A percentile compares a stretch with the other conserved stretches of the same genome.
Conservation (phyloP, 2,888 invertebrate species). For the Hoplodrina blanda region DNA sequence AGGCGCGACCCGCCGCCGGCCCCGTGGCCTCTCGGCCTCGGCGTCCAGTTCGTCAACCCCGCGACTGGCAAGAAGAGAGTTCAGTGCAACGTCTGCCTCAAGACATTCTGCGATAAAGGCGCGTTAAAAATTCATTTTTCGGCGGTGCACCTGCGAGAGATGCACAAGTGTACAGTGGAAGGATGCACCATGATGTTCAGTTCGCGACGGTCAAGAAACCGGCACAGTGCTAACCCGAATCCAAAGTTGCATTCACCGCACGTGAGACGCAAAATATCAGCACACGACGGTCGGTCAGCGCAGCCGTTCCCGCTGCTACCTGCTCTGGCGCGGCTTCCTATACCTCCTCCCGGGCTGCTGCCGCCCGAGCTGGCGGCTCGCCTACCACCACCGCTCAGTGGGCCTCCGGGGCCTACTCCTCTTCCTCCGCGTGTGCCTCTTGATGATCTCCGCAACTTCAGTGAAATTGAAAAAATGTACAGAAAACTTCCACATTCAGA, state of each 20-base stretch:
- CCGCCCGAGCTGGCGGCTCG: constrained; percentile 91
- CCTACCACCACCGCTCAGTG: constrained; percentile 78
- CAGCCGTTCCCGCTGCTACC: constrained; percentile 94
- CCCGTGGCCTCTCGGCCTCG: constrained; percentile 95
- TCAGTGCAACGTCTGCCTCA: constrained; percentile 98
- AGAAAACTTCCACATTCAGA: constrained; percentile 84
- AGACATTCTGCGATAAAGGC: constrained; percentile 99
- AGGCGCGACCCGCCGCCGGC: constrained; percentile 87
- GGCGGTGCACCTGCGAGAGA: constrained; percentile 98
- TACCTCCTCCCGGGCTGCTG: constrained; percentile 92
- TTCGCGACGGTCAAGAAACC: constrained; percentile 97
- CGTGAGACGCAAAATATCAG: constrained; percentile 97
- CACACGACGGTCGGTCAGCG: constrained; percentile 97
- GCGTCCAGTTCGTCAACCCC: constrained; percentile 96
- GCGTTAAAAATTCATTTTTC: constrained; percentile 99
- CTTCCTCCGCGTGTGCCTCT: constrained; percentile 90
- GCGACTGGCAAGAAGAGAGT: constrained; percentile 98
- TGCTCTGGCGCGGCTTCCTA: constrained; percentile 93
- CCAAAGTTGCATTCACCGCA: constrained; percentile 99
- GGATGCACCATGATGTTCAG: constrained; percentile 99
- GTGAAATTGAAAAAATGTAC: constrained; percentile 90
- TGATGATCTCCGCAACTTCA: constrained; percentile 87
- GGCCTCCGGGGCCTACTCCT: constrained; percentile 79
- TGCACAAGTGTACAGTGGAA: constrained; percentile 99
- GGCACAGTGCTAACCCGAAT: constrained; percentile 99